These are phyloP conservation scores for Liparis tanakae DNA, from an alignment of 2,797 vertebrate genomes.

Conservation along the genomic window DNA sequence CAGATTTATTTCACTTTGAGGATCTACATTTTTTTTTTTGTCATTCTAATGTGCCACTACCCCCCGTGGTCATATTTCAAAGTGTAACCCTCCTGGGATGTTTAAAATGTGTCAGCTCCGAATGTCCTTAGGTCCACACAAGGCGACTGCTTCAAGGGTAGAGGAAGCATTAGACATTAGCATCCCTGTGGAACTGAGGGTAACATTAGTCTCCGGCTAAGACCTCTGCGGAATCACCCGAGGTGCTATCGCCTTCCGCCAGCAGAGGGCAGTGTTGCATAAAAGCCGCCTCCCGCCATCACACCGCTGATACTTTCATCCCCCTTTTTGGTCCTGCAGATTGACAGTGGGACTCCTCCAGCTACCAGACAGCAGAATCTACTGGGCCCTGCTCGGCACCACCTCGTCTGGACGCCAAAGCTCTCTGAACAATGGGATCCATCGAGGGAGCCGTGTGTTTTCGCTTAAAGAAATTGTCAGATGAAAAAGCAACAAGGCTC, in stretches of 20 bases:
- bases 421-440: conserved; percentile 73
- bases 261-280: conserved; percentile 86
- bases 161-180: conserved; percentile 54
- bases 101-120: conserved; percentile 68
- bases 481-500: conserved; percentile 79
- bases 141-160: conserved; percentile 75
- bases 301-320: conserved; percentile 73
- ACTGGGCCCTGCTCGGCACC: conserved; percentile 69
- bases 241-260: conserved; percentile 54
- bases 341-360: conserved; percentile 74
- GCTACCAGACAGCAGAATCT: conserved; percentile 66
- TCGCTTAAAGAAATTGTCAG: conserved; percentile 81
- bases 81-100: conserved; percentile 70
- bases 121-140: conserved; percentile 77
- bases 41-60: conserved; percentile 70
- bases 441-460: conserved; percentile 70
- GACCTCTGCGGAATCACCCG: conserved; percentile 28
- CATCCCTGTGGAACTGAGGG: conserved; percentile 65
- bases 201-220: conserved; percentile 67
- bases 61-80: conserved; percentile 69
- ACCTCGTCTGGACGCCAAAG: conserved; percentile 65
- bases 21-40: conserved; percentile 72
- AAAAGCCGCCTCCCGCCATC: conserved; percentile 68
- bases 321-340: conserved; percentile 73
- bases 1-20: conserved; percentile 70